Evolutionary conservation across 2,113 vertebrate genomes (phyloP).

Genomic region (Zosterops hypoxanthus): DNA sequence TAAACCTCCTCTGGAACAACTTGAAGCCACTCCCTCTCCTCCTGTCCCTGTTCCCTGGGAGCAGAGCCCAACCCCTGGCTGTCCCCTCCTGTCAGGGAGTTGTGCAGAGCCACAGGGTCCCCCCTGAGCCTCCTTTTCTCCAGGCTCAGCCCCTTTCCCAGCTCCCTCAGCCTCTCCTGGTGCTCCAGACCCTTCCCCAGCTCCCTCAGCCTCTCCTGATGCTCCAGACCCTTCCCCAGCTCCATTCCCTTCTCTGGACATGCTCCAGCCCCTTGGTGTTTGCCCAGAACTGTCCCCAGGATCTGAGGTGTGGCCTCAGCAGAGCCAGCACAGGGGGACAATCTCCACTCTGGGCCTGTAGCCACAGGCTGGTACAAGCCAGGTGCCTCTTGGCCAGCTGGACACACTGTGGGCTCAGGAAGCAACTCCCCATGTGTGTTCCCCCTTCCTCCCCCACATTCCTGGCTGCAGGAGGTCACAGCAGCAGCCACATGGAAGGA

Average conservation of each 20-base stretch:
- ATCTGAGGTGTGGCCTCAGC: background rate
- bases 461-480: background rate
- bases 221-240: background rate
- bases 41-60: background rate
- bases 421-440: background rate
- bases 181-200: background rate
- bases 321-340: background rate
- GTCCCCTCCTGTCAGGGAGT: background rate
- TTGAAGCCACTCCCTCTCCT: rapidly evolving
- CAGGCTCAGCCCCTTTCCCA: background rate
- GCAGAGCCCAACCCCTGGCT: rapidly evolving
- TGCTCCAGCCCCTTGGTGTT: rapidly evolving
- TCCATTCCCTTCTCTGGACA: rapidly evolving
- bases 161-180: background rate
- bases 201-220: background rate
- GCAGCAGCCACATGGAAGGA: background rate
- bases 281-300: background rate
- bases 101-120: background rate
- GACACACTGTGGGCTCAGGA: background rate
- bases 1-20: rapidly evolving
- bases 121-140: background rate
- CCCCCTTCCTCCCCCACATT: background rate
- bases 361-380: background rate
- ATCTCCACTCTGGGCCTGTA: background rate
- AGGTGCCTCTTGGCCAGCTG: background rate